phyloP scores from a whole-genome alignment of 1,140 invertebrate genomes.

The Acromyrmex heyeri region DNA sequence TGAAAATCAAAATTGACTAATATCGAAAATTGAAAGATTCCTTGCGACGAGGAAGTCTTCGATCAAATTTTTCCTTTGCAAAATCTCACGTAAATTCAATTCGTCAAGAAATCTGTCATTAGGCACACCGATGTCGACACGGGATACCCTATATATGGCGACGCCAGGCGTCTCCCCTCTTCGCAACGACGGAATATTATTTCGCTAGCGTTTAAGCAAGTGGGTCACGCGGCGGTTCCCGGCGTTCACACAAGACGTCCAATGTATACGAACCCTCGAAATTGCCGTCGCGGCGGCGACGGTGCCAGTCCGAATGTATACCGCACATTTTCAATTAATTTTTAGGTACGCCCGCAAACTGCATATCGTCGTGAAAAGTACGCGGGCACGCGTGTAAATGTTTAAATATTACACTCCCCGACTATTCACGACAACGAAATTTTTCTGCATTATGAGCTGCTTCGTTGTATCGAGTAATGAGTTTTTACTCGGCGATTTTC shows the following conservation, averaged over 20 bases:
- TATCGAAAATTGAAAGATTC: background rate
- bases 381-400: background rate
- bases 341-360: conserved; percentile 22
- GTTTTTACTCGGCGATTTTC: conserved; percentile 24
- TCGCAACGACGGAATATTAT: conserved; percentile 72
- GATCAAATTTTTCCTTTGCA: background rate
- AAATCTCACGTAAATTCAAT: background rate
- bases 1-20: background rate
- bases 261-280: conserved; percentile 61
- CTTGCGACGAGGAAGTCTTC: background rate
- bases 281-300: conserved; percentile 47
- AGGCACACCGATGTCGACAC: background rate
- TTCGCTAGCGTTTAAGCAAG: conserved; percentile 75
- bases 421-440: conserved; percentile 1
- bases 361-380: background rate
- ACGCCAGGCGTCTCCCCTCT: conserved; percentile 65
- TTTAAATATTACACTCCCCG: background rate
- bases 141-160: conserved; percentile 66
- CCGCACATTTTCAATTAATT: conserved; percentile 58
- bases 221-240: conserved; percentile 69
- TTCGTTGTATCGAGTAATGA: background rate
- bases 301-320: conserved; percentile 16
- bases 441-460: background rate
- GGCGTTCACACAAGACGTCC: conserved; percentile 53
- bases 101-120: conserved; percentile 35